Percentiles rank a stretch among this genome's conserved stretches.
Evolutionary conservation across 2,797 vertebrate species (phyloP).

Genomic region (Agapornis canus): DNA sequence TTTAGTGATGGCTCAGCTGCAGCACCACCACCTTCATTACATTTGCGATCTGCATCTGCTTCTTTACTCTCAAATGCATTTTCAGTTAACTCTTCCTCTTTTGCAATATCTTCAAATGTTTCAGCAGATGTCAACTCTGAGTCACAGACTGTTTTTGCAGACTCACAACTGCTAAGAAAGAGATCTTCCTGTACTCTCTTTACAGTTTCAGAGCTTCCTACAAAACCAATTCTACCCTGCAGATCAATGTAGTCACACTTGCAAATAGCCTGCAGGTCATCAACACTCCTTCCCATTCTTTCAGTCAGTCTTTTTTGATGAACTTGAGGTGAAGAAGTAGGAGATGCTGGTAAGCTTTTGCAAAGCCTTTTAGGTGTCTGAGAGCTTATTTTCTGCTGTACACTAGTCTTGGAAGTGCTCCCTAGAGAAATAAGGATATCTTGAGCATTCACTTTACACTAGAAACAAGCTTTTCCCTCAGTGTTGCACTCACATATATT

Average conservation of each 20-base stretch:
- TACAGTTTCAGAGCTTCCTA: constrained; percentile 80
- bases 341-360: constrained; percentile 82
- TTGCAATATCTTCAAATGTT: constrained; percentile 46
- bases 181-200: constrained; percentile 81
- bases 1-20: constrained; percentile 78
- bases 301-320: constrained; percentile 33
- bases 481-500: not conserved
- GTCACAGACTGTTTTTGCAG: constrained; percentile 88
- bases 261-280: constrained; percentile 41
- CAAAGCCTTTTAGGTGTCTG: constrained; percentile 75
- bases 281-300: constrained; percentile 51
- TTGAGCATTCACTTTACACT: not conserved
- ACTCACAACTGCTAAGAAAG: constrained; percentile 92
- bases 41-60: constrained; percentile 58
- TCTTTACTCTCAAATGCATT: constrained; percentile 56
- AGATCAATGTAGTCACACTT: constrained; percentile 46
- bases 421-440: constrained; percentile 37
- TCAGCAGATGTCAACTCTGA: constrained; percentile 52
- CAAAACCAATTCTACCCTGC: constrained; percentile 41
- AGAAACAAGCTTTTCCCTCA: not conserved
- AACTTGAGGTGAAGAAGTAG: constrained; percentile 76
- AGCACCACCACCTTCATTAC: constrained; percentile 72
- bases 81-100: constrained; percentile 36
- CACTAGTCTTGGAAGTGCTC: not conserved
- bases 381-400: not conserved